phyloP scores from a whole-genome alignment of 2,888 invertebrate species.

The Phania funesta region DNA sequence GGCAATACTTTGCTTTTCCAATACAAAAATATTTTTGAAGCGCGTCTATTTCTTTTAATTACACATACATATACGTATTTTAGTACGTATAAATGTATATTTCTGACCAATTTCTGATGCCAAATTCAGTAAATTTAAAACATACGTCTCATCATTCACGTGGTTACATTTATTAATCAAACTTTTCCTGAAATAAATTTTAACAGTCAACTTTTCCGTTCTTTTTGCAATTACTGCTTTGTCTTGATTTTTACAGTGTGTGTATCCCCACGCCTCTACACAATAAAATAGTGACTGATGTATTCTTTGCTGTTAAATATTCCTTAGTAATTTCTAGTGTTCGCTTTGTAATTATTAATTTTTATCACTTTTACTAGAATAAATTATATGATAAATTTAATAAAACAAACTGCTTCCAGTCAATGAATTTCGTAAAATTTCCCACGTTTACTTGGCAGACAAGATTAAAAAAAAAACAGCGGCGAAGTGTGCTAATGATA shows the following conservation, averaged over 20 bases:
- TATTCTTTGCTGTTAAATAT: not conserved
- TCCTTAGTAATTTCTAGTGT: not conserved
- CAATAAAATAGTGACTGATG: not conserved
- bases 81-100: not conserved
- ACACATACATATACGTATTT: not conserved
- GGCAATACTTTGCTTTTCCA: not conserved
- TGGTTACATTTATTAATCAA: constrained; percentile 29
- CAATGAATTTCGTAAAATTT: constrained; percentile 31
- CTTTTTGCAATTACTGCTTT: constrained; percentile 54
- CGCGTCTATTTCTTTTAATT: not conserved
- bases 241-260: constrained; percentile 64
- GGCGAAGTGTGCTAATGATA: constrained; percentile 37
- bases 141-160: constrained; percentile 36
- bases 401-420: constrained; percentile 18
- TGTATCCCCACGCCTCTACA: constrained; percentile 70
- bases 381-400: constrained; percentile 1
- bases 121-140: not conserved
- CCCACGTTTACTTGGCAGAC: constrained; percentile 58
- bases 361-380: not conserved
- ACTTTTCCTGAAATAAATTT: constrained; percentile 16
- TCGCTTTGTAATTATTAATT: not conserved
- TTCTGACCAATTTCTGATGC: not conserved
- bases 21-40: constrained; percentile 8
- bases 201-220: not conserved
- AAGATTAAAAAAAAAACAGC: constrained; percentile 46